A percentile compares a stretch with the other conserved stretches of the same genome.
Conservation (phyloP, 2,113 vertebrate genomes). For the Oncorhynchus mykiss region DNA sequence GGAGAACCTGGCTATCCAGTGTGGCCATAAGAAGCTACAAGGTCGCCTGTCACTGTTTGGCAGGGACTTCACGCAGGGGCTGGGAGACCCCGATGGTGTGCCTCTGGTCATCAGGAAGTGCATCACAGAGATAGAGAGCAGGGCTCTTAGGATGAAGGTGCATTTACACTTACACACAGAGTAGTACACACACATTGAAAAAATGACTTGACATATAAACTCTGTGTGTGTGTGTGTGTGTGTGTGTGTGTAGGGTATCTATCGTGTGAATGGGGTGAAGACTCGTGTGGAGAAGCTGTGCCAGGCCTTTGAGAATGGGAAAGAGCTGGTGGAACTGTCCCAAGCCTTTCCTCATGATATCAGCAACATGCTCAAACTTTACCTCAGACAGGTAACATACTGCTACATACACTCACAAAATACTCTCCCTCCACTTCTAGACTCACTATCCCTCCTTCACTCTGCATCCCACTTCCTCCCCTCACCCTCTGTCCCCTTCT, state of each 20-base stretch:
- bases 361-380: conserved; percentile 96
- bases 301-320: conserved; percentile 94
- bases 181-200: too few species aligned
- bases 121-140: conserved; percentile 85
- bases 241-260: conserved; percentile 83
- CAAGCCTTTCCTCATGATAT: conserved; percentile 93
- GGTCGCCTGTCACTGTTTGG: conserved; percentile 93
- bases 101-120: conserved; percentile 94
- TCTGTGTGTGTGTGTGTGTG: too few species aligned
- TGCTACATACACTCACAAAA: background rate
- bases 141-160: conserved; percentile 91
- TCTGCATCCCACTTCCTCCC: too few species aligned
- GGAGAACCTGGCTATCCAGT: conserved; percentile 94
- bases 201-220: too few species aligned
- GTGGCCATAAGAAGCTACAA: conserved; percentile 93
- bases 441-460: too few species aligned
- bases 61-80: conserved; percentile 80
- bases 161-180: too few species aligned
- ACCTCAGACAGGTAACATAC: conserved; percentile 87
- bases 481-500: too few species aligned
- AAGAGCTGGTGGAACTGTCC: conserved; percentile 92
- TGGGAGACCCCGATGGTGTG: conserved; percentile 73
- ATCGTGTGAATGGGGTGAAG: conserved; percentile 94
- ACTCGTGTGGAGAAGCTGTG: conserved; percentile 96
- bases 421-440: too few species aligned